Base-by-base conservation (phyloP, 2,113 vertebrate species). In the Hiodon alosoides region DNA sequence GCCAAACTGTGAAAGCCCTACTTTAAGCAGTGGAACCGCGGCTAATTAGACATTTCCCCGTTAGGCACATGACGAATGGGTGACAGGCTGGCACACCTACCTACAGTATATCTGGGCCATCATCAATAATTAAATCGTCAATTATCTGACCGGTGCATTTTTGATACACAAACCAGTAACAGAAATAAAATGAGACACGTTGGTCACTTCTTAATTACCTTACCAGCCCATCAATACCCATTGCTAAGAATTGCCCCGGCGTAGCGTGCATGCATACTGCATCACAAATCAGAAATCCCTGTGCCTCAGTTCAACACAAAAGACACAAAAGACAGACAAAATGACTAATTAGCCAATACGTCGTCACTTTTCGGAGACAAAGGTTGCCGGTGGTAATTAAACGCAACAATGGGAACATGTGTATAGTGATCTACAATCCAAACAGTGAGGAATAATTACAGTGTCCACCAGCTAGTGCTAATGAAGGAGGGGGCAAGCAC, bases 341-440 rank as follows among this genome's bases (percentile, higher is more conserved):
- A 66, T 1, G 31, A 7, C 52, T 47, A 55, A 55, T 74, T 48
- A 67, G 17, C 57, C 11, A 72, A 57, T 47, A 10, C 17, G 46
- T 57, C 55, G 31, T 47, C 13, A 71, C 7, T 74, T 66, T 14
- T 31, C 62, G 2, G 7, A 74, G 62, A 31, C 16, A 66, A 55
- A 66, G 16, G 11, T 64, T 55, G 51, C 51, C 46, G 14, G 17
- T 7, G 55, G 55, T 71, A 71, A 71, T 60, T 72, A 72, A 72
- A 72, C 48, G 48, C 5, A 67, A 48, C 3, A 67, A 48, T 48
- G n/a, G 58, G 61, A n/a, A 7, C 61, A 64, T 64, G 14, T 16
- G n/a, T 16, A 17, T 17, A 16, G 7, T 3, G 8, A 67, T 9
- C 65, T 8, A 67, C 10, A 17, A 67, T 48, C 65, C 9, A 59